A percentile compares a stretch with the other conserved stretches of the same genome.
Conservation (phyloP, 2,113 vertebrate species). For the Podilymbus podiceps region DNA sequence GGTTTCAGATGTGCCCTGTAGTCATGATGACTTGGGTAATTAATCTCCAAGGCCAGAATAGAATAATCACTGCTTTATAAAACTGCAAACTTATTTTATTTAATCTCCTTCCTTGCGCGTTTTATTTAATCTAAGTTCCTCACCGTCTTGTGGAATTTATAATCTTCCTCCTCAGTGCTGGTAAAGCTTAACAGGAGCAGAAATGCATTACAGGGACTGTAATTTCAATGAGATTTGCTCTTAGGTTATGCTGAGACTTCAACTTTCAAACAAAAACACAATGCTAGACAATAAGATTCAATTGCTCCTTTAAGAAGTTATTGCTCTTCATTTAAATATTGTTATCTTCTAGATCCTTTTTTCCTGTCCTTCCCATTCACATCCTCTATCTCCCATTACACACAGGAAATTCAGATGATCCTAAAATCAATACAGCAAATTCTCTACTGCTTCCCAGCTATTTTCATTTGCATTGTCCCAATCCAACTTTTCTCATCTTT, state of each 20-base stretch:
- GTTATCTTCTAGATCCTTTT: not conserved
- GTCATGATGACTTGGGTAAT: not conserved
- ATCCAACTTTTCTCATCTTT: not conserved
- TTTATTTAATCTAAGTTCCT: not conserved
- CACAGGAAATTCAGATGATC: not conserved
- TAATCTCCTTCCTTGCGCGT: not conserved
- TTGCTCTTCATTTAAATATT: not conserved
- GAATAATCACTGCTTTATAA: not conserved
- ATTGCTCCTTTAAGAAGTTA: not conserved
- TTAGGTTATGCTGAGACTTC: not conserved
- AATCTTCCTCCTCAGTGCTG: not conserved
- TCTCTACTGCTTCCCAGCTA: not conserved
- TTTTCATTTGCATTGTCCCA: not conserved
- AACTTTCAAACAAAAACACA: constrained; percentile 1
- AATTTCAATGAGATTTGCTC: not conserved
- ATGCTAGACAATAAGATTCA: not conserved
- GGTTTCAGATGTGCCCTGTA: not conserved
- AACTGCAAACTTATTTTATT: not conserved
- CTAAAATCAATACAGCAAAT: not conserved
- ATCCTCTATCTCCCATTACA: not conserved
- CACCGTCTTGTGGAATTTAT: not conserved
- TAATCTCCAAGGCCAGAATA: not conserved
- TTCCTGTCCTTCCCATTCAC: not conserved
- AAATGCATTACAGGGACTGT: not conserved
- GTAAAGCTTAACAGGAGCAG: not conserved